Evolutionary conservation across 2,888 invertebrate species (phyloP).

Genomic region (Xanthostigma xanthostigma): DNA sequence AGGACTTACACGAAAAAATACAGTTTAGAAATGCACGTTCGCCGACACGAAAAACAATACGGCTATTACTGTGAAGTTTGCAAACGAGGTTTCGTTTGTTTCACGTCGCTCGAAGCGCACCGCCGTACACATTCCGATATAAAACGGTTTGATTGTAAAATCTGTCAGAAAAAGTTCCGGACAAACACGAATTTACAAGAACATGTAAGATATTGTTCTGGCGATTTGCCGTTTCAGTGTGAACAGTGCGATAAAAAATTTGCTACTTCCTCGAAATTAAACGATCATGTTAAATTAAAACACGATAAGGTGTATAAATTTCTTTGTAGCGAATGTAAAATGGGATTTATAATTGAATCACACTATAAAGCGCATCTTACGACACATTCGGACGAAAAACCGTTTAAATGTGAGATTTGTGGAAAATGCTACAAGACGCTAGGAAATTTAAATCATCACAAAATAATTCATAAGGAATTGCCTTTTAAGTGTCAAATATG

Average conservation of each 20-base stretch:
- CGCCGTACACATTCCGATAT: conserved; percentile 15
- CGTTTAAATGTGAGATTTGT: conserved; percentile 24
- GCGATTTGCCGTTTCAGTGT: conserved; percentile 22
- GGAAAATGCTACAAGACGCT: conserved; percentile 26
- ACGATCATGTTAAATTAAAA: conserved; percentile 24
- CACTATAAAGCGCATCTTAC: conserved; percentile 27
- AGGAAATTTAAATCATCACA: conserved; percentile 28
- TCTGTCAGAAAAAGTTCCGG: conserved; percentile 22
- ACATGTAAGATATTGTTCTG: conserved; percentile 25
- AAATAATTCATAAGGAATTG: conserved; percentile 23
- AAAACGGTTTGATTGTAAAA: conserved; percentile 19
- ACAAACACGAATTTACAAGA: conserved; percentile 23
- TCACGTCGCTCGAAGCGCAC: conserved; percentile 6
- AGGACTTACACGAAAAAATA: conserved; percentile 15
- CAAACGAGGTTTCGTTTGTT: conserved; percentile 2
- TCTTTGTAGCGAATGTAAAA: conserved; percentile 27
- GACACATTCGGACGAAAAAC: conserved; percentile 26
- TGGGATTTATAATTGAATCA: conserved; percentile 25
- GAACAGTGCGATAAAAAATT: conserved; percentile 25
- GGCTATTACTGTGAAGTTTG: conserved; percentile 3
- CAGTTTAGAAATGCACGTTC: conserved; percentile 6
- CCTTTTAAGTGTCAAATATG: conserved; percentile 24
- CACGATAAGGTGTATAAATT: conserved; percentile 27
- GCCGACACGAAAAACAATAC: conserved; percentile 13
- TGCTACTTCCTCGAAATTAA: conserved; percentile 23